A percentile compares a stretch with the other conserved stretches of the same genome.
phyloP scores from a whole-genome alignment of 2,797 vertebrate species.

The Gephyroberyx darwinii region DNA sequence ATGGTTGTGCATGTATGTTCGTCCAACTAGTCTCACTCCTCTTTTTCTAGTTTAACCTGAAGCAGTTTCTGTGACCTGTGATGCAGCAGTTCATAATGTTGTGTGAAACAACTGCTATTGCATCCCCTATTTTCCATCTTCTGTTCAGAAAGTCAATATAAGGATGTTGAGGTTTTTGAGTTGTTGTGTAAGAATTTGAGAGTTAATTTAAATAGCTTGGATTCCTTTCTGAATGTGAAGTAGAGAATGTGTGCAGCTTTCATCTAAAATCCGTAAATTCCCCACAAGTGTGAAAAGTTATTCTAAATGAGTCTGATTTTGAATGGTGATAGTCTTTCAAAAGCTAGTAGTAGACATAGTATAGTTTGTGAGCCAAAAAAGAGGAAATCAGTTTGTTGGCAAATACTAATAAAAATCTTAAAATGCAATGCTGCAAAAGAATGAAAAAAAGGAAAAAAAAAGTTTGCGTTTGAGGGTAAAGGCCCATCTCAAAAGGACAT shows the following conservation, averaged over 20 bases:
- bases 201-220: constrained; percentile 75
- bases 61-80: constrained; percentile 77
- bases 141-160: constrained; percentile 81
- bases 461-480: constrained; percentile 42
- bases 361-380: constrained; percentile 82
- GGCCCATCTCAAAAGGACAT: constrained; percentile 51
- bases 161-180: constrained; percentile 76
- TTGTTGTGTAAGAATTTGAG: constrained; percentile 82
- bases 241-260: constrained; percentile 86
- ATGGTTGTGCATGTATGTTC: constrained; percentile 94
- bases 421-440: constrained; percentile 69
- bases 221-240: constrained; percentile 86
- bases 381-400: constrained; percentile 63
- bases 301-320: constrained; percentile 81
- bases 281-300: constrained; percentile 83
- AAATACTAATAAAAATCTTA: constrained; percentile 62
- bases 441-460: constrained; percentile 20
- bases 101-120: constrained; percentile 78
- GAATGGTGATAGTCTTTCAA: constrained; percentile 83
- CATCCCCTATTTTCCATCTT: constrained; percentile 75
- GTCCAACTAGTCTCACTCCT: constrained; percentile 88
- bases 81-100: constrained; percentile 70
- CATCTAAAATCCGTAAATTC: constrained; percentile 66
- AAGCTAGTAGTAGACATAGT: constrained; percentile 76
- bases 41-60: constrained; percentile 84